A percentile compares a stretch with the other conserved stretches of the same genome.
phyloP scores from a whole-genome alignment of 1,140 invertebrate genomes.

The Drosophila parvula region DNA sequence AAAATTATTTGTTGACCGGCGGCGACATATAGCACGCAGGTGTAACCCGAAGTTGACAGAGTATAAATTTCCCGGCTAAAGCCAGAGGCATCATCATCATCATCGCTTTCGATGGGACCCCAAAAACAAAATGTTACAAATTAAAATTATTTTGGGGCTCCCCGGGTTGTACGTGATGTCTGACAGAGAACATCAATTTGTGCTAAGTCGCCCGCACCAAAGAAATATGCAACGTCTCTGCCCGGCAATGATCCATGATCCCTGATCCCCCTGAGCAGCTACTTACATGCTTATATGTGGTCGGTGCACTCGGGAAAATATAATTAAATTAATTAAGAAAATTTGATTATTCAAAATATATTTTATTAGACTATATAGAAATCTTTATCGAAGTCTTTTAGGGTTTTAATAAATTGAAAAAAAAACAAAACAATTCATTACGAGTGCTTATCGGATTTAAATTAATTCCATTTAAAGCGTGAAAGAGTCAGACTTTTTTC shows the following conservation, averaged over 20 bases:
- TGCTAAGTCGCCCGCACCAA: constrained; percentile 52
- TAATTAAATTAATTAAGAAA: too few species aligned
- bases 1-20: constrained; percentile 14
- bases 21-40: constrained; percentile 50
- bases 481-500: too few species aligned
- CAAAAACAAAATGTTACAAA: constrained; percentile 57
- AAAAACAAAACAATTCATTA: too few species aligned
- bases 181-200: constrained; percentile 74
- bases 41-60: constrained; percentile 52
- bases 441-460: too few species aligned
- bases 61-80: constrained; percentile 35
- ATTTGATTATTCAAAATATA: too few species aligned
- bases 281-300: constrained; percentile 17
- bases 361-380: too few species aligned
- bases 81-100: constrained; percentile 14
- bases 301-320: not conserved
- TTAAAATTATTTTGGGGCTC: constrained; percentile 40
- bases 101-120: constrained; percentile 4
- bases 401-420: too few species aligned
- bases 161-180: constrained; percentile 31
- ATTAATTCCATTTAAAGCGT: too few species aligned
- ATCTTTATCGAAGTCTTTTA: too few species aligned
- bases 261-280: constrained; percentile 9
- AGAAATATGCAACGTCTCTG: constrained; percentile 59
- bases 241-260: constrained; percentile 53